Evolutionary conservation across 2,888 invertebrate genomes (phyloP), one percentile per base, ranked within the genome.

Genomic region (Agonopterix arenella): DNA sequence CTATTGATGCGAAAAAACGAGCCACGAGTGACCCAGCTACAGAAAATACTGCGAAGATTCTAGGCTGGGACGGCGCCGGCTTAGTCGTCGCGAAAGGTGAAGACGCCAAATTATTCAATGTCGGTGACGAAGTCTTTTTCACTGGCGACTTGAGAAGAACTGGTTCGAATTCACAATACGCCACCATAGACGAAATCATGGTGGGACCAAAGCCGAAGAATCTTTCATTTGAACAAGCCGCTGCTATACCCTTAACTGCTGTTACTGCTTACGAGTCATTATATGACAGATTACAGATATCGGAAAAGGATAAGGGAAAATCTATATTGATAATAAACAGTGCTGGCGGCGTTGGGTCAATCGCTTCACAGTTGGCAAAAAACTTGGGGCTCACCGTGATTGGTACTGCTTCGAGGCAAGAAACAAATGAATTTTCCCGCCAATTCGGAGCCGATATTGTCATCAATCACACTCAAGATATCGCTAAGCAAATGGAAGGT

Each of bases 31-130:
- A 60, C 46, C 4, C 18, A 1, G 18, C 18, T 28, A 55, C 78
- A n/a, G 81, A 83, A 64, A 54, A 61, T 0, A 49, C 59, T 1
- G 78, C 84, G 0, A 68, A 75, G 28, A 79, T 88, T 50, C 64
- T 88, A 18, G 88, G 88, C 45, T 85, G 76, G 71, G 88, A 88
- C 52, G 88, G 88, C 13, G 68, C 88, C 4, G 88, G 88, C 13
- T 56, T 81, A 11, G 67, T 88, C 1, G 80, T 76, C 1, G 73
- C 66, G 11, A 83, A 73, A 57, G 88, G 84, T 13, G 67, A 68
- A 8, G 54, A 63, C 8, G 68, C 70, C 0, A 72, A 68, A 49
- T 52, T 62, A 28, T 76, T 79, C 36, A 75, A 79, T 10, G 52
- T 80, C n/a, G 84, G 84, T 0, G 84, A 86, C 47, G 75, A 85